Percentiles rank a stretch among this genome's conserved stretches.
phyloP scores from a whole-genome alignment of 2,888 invertebrate genomes.

The Ecliptopera silaceata region DNA sequence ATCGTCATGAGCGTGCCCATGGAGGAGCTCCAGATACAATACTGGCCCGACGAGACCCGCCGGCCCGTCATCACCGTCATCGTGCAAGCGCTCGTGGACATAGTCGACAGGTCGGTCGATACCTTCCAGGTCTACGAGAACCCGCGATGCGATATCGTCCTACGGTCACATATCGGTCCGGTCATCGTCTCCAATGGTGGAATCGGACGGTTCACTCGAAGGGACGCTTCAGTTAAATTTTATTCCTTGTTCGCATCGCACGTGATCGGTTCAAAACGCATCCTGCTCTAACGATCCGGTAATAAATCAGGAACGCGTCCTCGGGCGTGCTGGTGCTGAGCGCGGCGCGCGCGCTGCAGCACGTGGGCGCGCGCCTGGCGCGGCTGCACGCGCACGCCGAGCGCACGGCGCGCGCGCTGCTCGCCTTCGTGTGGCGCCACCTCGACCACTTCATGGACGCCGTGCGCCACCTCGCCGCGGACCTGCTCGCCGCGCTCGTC shows the following conservation, averaged over 20 bases:
- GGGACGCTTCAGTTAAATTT: no score
- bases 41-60: conserved; percentile 32
- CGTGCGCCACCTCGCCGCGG: conserved; percentile 83
- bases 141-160: no score
- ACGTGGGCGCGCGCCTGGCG: conserved; percentile 52
- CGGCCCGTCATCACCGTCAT: conserved; percentile 51
- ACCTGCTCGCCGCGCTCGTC: conserved; percentile 61
- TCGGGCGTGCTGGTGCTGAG: conserved; percentile 60
- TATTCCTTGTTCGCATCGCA: no score
- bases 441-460: conserved; percentile 86
- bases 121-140: background rate
- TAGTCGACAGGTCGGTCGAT: conserved; percentile 57
- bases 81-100: conserved; percentile 51
- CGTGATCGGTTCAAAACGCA: no score
- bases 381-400: conserved; percentile 32
- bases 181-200: no score
- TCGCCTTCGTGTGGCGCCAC: conserved; percentile 81
- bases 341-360: conserved; percentile 59
- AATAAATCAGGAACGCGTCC: conserved; percentile 56
- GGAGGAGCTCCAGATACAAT: conserved; percentile 36
- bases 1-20: conserved; percentile 52
- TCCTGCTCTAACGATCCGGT: no score
- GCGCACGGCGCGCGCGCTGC: conserved; percentile 38
- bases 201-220: no score
- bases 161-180: background rate